Conservation (phyloP, 2,113 vertebrate genomes). For the Ondatra zibethicus region DNA sequence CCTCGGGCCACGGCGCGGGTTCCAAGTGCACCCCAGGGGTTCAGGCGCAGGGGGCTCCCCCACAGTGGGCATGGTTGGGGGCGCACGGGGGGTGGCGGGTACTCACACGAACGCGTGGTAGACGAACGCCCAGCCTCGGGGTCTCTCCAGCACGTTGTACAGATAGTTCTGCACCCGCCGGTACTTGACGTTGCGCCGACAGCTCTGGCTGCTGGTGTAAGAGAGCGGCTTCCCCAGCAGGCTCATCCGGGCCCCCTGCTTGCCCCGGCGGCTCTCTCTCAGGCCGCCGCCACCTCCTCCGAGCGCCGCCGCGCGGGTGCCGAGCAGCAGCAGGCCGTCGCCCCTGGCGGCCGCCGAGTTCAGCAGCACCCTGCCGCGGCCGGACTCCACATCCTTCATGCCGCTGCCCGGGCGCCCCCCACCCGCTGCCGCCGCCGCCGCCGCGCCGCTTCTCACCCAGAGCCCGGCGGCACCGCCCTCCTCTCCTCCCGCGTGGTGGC, state of each 20-base stretch:
- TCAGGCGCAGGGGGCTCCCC: neutral
- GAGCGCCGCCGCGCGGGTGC: conserved; percentile 86
- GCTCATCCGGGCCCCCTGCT: conserved; percentile 96
- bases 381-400: conserved; percentile 95
- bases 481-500: conserved; percentile 95
- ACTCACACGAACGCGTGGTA: conserved; percentile 99
- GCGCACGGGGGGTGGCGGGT: neutral
- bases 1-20: neutral
- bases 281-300: conserved; percentile 79
- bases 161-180: conserved; percentile 96
- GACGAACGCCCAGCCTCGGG: conserved; percentile 95
- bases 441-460: conserved; percentile 90
- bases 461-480: conserved; percentile 92
- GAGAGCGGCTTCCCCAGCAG: conserved; percentile 95
- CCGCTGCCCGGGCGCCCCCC: conserved; percentile 86
- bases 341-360: conserved; percentile 87
- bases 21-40: neutral
- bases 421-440: conserved; percentile 83
- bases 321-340: conserved; percentile 91
- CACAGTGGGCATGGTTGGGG: neutral
- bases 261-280: conserved; percentile 90
- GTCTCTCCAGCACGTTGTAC: conserved; percentile 98
- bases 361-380: conserved; percentile 89
- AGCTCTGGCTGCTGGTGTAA: conserved; percentile 93
- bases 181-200: conserved; percentile 96